Evolutionary conservation across 2,797 vertebrate genomes (phyloP), one percentile per base, ranked within the genome.

Genomic region (Hyperoplus lanceolatus): DNA sequence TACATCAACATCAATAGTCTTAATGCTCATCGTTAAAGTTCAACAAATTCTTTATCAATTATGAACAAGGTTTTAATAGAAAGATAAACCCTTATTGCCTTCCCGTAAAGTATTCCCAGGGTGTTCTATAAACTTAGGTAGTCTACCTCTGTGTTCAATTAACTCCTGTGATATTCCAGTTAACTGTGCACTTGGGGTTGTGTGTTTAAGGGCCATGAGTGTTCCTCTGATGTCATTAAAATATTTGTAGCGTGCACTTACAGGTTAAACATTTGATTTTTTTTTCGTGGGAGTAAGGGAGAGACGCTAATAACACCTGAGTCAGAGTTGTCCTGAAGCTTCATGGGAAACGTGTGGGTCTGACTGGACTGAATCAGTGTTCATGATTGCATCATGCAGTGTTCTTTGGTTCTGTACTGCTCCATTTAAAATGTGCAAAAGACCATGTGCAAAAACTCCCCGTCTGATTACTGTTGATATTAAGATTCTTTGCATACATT

Each of bases 121-220:
- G 69, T 59, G 65, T 21, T 8, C 60, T 38, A 8, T 18, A 53
- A 46, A 63, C 29, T 16, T 54, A 45, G 15, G 13, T 56, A 59
- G 10, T 11, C 0, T 36, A 10, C 51, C 43, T 51, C 41, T 51
- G 38, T 67, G 60, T 83, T 83, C 80, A 73, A 79, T 89, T 77
- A 80, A 61, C 77, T 63, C 56, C 54, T 0, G 36, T 11, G 29
- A 75, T 58, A 51, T 55, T 79, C n/a, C 51, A 50, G 50, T 70
- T 80, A 5, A 39, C 53, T 11, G 7, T 10, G 16, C 49, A 12
- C 63, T 58, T 9, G 14, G 72, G 51, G 42, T 41, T 29, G 49
- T 15, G 49, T 21, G 43, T 64, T 69, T 0, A 9, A 56, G 45
- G 66, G n/a, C 45, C 48, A 6, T 75, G 18, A 59, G 43, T 41